Percentiles rank a stretch among this genome's conserved stretches.
phyloP scores from a whole-genome alignment of 2,797 vertebrate genomes.

The Gadopsis bispinosus region DNA sequence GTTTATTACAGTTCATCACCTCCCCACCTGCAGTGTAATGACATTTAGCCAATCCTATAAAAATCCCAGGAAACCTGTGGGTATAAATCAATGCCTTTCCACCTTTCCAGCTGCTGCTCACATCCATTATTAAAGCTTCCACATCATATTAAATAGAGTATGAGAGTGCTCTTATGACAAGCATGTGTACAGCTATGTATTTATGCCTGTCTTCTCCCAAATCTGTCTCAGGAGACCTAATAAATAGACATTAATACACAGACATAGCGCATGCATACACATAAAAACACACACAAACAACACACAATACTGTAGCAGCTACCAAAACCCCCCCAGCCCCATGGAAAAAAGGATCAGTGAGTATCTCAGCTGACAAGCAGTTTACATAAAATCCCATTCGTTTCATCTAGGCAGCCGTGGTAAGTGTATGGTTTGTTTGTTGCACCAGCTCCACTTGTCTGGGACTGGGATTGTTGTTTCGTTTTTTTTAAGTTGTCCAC shows the following conservation, averaged over 20 bases:
- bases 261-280: constrained; percentile 33
- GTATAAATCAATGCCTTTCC: constrained; percentile 86
- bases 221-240: constrained; percentile 62
- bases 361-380: constrained; percentile 84
- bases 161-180: constrained; percentile 56
- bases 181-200: constrained; percentile 60
- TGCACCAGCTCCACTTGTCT: constrained; percentile 67
- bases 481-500: constrained; percentile 35
- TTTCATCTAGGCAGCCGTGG: constrained; percentile 74
- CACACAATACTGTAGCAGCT: constrained; percentile 53
- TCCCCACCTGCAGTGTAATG: constrained; percentile 86
- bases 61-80: constrained; percentile 85
- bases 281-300: constrained; percentile 36
- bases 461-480: constrained; percentile 29
- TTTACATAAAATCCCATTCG: constrained; percentile 86
- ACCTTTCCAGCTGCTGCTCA: constrained; percentile 83
- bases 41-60: constrained; percentile 89
- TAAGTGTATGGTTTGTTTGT: constrained; percentile 74
- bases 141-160: constrained; percentile 78
- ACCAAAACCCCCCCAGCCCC: constrained; percentile 54
- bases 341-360: constrained; percentile 83
- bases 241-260: constrained; percentile 59
- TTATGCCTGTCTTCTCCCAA: constrained; percentile 46
- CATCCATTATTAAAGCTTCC: constrained; percentile 86
- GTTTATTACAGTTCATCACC: constrained; percentile 88